Base-by-base conservation (phyloP, 2,113 vertebrate species). In the Tympanuchus pallidicinctus region DNA sequence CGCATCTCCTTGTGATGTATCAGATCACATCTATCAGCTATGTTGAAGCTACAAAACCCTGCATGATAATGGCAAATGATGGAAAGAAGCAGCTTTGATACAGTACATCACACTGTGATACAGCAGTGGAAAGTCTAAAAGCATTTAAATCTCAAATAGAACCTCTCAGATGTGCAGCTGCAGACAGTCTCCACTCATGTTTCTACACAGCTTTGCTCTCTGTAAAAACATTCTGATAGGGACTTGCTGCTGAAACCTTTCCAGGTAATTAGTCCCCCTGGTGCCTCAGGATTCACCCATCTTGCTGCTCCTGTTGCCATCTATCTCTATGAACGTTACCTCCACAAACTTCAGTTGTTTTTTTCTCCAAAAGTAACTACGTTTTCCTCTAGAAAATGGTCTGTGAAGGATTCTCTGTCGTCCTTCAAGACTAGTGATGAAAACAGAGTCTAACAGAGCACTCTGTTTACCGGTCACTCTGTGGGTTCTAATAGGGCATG, bases 211-310 rank as follows among this genome's bases (percentile, higher is more conserved):
- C 34, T 72, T 77, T 82, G 40, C 50, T 91, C 89, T 71, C 78
- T 54, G 28, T 59, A 70, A 75, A 88, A 93, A 60, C 43, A 52
- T 77, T 90, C 61, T 21, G 54, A 30, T n/a, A 84, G 77, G 71
- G 88, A 66, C 87, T 95, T 73, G 67, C 52, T 95, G 43, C 95
- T 93, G 54, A 87, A 93, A 12, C 94, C 65, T 89, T 88, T 65
- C 85, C 81, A 94, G 90, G 89, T 89, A 95, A 97, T 97, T 66
- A 92, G 88, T 94, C 93, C 81, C 89, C 8, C 9, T 32, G 76
- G 84, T 79, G 10, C 87, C 42, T 83, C 54, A 72, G 77, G 71
- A 81, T 50, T 73, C 64, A 27, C 60, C 13, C 5, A 15, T 50
- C 76, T 81, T 72, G 80, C 60, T 50, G 87, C 76, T 91, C 86